These are phyloP conservation scores for Drosophila eugracilis DNA, from an alignment of 1,140 invertebrate species.

Conservation along the genomic window DNA sequence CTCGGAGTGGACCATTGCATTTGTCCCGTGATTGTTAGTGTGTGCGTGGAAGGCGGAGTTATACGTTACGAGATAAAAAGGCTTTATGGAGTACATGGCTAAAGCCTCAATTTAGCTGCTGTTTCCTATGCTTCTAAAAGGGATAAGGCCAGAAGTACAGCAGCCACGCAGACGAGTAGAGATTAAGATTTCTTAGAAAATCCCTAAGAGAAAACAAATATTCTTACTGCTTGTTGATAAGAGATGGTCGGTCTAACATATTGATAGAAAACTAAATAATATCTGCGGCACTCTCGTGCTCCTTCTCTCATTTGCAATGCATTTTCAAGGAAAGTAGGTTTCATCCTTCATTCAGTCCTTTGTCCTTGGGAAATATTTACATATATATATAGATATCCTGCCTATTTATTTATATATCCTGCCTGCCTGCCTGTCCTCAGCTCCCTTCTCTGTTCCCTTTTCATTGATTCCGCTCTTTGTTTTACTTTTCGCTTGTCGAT, in stretches of 20 bases:
- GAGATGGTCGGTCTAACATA: too few species aligned
- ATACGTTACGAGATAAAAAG: slow-evolving; percentile 55
- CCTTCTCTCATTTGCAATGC: too few species aligned
- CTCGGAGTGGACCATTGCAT: slow-evolving; percentile 49
- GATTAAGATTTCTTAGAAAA: too few species aligned
- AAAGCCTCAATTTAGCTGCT: slow-evolving; percentile 60
- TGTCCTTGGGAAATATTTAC: slow-evolving; percentile 64
- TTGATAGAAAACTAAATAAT: too few species aligned
- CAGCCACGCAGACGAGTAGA: too few species aligned
- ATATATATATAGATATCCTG: too few species aligned
- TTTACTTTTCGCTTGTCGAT: slow-evolving; percentile 15
- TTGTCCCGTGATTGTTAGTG: slow-evolving; percentile 5
- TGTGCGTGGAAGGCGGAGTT: slow-evolving; percentile 34
- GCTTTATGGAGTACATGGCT: slow-evolving; percentile 60
- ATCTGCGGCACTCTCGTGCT: too few species aligned
- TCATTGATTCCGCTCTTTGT: slow-evolving; percentile 45
- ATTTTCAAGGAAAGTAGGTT: too few species aligned
- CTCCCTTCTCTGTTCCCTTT: not conserved
- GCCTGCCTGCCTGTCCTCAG: not conserved
- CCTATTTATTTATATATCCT: not conserved
- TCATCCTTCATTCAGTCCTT: too few species aligned
- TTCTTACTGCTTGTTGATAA: too few species aligned
- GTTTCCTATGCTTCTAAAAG: slow-evolving; percentile 25
- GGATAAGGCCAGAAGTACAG: too few species aligned
- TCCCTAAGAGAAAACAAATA: too few species aligned